phyloP scores from a whole-genome alignment of 2,797 vertebrate species.

The Prionace glauca region DNA sequence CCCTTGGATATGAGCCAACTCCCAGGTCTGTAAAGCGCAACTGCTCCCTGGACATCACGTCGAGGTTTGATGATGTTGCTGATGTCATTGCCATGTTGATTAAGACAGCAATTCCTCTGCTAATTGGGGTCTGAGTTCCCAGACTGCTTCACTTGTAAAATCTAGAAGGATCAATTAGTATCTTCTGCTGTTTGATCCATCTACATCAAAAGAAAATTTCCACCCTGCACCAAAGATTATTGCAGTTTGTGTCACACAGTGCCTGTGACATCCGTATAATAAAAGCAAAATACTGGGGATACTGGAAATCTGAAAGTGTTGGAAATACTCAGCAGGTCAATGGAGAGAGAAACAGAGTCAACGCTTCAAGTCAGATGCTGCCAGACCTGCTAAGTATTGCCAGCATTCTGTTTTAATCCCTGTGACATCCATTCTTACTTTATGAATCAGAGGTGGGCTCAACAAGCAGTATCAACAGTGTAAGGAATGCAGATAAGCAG shows the following conservation, averaged over 20 bases:
- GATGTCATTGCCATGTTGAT: neutral
- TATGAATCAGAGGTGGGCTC: neutral
- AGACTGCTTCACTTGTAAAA: neutral
- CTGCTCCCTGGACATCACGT: neutral
- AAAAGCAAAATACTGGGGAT: neutral
- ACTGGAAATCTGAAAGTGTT: neutral
- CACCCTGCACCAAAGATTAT: too few species aligned
- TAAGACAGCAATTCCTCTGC: neutral
- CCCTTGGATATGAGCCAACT: neutral
- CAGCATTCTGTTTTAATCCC: neutral
- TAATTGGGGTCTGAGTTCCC: neutral
- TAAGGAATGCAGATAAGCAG: neutral
- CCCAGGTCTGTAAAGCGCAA: neutral
- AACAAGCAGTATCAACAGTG: neutral
- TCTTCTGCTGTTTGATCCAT: too few species aligned
- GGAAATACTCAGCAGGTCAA: neutral
- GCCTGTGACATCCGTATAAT: neutral
- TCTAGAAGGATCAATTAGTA: neutral
- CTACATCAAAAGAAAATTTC: neutral
- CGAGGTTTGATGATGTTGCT: neutral
- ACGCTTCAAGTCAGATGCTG: too few species aligned
- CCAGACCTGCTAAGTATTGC: neutral
- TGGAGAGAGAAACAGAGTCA: too few species aligned
- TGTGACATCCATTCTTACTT: neutral
- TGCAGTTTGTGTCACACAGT: neutral